phyloP scores from a whole-genome alignment of 2,113 vertebrate species.

The Pelobates fuscus region DNA sequence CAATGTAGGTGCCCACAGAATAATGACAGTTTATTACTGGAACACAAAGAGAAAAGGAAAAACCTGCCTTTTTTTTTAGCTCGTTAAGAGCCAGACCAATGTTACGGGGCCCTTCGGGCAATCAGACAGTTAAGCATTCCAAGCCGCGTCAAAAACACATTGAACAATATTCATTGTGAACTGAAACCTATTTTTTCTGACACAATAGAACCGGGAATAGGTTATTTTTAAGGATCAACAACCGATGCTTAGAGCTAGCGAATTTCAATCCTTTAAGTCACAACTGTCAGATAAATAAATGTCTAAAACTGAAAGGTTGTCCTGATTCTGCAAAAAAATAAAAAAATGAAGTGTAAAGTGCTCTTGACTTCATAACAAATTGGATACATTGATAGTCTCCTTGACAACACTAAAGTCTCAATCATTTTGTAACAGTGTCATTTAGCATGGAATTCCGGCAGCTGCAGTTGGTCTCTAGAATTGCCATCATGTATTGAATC shows the following conservation, averaged over 20 bases:
- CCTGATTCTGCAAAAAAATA: conserved; percentile 11
- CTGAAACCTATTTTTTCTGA: too few relatives aligned
- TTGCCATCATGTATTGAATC: not conserved
- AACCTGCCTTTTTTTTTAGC: too few relatives aligned
- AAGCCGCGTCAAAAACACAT: too few relatives aligned
- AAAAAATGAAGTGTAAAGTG: conserved; percentile 32
- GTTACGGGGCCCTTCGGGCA: too few relatives aligned
- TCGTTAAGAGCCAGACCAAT: too few relatives aligned
- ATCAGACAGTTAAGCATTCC: too few relatives aligned
- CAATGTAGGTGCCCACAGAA: too few relatives aligned
- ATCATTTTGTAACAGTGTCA: conserved; percentile 27
- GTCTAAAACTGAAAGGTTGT: conserved; percentile 22
- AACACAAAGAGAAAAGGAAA: too few relatives aligned
- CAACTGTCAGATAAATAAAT: conserved; percentile 24
- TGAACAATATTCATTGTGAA: too few relatives aligned
- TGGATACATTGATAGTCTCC: conserved; percentile 39
- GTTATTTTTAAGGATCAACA: not conserved
- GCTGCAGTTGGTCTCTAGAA: not conserved
- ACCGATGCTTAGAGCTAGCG: not conserved
- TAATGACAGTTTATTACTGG: too few relatives aligned
- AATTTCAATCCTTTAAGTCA: conserved; percentile 10
- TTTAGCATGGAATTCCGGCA: not conserved
- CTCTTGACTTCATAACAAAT: conserved; percentile 35
- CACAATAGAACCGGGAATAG: too few relatives aligned
- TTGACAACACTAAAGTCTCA: conserved; percentile 45